Base-by-base conservation (phyloP, 2,888 invertebrate genomes). In the Chrysolina haemoptera region DNA sequence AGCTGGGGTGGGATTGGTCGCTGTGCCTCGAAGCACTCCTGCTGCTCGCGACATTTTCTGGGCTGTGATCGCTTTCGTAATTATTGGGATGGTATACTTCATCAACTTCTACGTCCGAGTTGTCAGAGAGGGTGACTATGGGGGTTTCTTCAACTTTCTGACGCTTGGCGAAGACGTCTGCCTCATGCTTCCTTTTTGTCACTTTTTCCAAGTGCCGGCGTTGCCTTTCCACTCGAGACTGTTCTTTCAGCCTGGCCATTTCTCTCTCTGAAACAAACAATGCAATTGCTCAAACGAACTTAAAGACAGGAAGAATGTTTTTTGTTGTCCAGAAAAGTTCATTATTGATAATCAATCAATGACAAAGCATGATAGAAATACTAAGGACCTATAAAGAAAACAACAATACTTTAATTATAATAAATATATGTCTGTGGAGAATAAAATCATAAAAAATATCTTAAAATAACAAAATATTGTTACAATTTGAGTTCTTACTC, bases 191-290 rank as follows among this genome's bases (percentile, higher is more conserved):
- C 5, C 87, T 78, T 78, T 88, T 87, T 5, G 87, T 81, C 83
- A 86, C 86, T 82, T 87, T 84, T 81, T 86, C 85, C 79, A 85
- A 71, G 59, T 95, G 91, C 14, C 95, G 90, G 0, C 94, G 93
- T 86, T 94, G 94, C 16, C 95, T 86, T 84, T 95, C 95, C 69
- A 91, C 90, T 22, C 93, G 90, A 0, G 94, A 94, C 68, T 92
- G 92, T 85, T 95, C 93, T 86, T 95, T 95, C 70, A 94, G 91
- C 80, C 94, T 91, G 2, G 93, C 93, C 91, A 93, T 94, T 88
- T 95, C 94, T 41, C 94, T 89, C 83, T 94, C 94, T 89, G 81
- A 18, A 88, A 81, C 43, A 40, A 70, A 69, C 1, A 20, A 5
- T 3, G 22, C 35, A 5, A 27, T 10, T 27, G 0, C 8, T 20